These are phyloP conservation scores for Pandemis heparana DNA, from an alignment of 2,888 invertebrate species.

Conservation along the genomic window DNA sequence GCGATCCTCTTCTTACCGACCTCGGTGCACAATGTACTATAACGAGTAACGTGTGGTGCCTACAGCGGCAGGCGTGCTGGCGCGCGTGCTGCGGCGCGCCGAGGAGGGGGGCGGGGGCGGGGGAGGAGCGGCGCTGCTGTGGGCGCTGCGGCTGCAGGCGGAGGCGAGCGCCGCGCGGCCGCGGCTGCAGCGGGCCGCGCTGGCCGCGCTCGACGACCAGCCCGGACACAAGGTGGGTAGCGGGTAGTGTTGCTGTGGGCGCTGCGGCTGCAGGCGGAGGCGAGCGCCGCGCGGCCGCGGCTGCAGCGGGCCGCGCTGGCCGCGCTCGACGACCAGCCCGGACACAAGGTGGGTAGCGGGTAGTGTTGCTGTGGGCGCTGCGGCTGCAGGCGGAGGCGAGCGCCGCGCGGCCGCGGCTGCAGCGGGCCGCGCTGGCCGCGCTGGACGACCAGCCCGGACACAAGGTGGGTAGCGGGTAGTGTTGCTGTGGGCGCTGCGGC, in stretches of 20 bases:
- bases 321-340: neutral
- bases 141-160: conserved; percentile 51
- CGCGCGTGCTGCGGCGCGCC: conserved; percentile 43
- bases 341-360: neutral
- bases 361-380: neutral
- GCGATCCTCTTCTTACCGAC: too few relatives aligned
- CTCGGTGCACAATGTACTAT: conserved; percentile 39
- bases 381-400: conserved; percentile 28
- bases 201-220: neutral
- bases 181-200: conserved; percentile 45
- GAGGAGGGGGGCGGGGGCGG: conserved; percentile 48
- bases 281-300: neutral
- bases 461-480: conserved; percentile 15
- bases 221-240: conserved; percentile 25
- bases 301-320: neutral
- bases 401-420: neutral
- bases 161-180: conserved; percentile 44
- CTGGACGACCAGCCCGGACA: neutral
- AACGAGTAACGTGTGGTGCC: conserved; percentile 43
- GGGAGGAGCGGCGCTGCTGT: conserved; percentile 51
- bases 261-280: too few relatives aligned
- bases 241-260: conserved; percentile 19
- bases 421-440: neutral
- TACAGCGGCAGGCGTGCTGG: conserved; percentile 46
- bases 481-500: neutral